Conservation (phyloP, 2,797 vertebrate species). For the Cyclopterus lumpus region DNA sequence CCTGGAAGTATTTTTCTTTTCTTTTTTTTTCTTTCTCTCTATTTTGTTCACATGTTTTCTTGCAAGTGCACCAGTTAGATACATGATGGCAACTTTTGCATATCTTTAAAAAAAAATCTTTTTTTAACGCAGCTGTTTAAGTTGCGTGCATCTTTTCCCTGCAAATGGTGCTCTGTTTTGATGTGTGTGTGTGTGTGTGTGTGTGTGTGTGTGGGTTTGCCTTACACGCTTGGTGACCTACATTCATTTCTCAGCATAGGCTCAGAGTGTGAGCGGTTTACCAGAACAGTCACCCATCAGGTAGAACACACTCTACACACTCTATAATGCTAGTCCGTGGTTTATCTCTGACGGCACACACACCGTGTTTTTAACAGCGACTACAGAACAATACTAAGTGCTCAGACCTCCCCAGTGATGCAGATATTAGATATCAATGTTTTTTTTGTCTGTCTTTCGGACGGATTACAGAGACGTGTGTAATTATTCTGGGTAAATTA, state of each 20-base stretch:
- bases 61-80: slow-evolving; percentile 64
- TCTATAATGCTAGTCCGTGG: slow-evolving; percentile 58
- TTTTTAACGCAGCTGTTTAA: too few relatives aligned
- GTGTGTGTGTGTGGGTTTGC: slow-evolving; percentile 17
- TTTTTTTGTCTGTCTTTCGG: slow-evolving; percentile 5
- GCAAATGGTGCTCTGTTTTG: slow-evolving; percentile 23
- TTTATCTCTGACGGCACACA: slow-evolving; percentile 39
- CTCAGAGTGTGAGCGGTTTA: slow-evolving; percentile 71
- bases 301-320: slow-evolving; percentile 48
- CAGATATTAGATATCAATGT: neutral
- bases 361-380: slow-evolving; percentile 38
- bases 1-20: slow-evolving; percentile 69
- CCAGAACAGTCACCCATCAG: slow-evolving; percentile 74
- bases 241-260: slow-evolving; percentile 77
- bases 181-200: neutral
- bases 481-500: neutral
- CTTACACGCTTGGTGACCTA: slow-evolving; percentile 63
- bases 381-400: slow-evolving; percentile 9
- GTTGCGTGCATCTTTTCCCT: slow-evolving; percentile 3
- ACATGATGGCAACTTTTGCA: too few relatives aligned
- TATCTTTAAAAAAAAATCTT: too few relatives aligned
- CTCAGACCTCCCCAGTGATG: neutral
- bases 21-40: slow-evolving; percentile 18
- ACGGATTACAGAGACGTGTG: neutral
- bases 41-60: slow-evolving; percentile 29